Evolutionary conservation across 1,140 invertebrate genomes (phyloP), one percentile per base, ranked within the genome.

Genomic region (Fopius arisanus): DNA sequence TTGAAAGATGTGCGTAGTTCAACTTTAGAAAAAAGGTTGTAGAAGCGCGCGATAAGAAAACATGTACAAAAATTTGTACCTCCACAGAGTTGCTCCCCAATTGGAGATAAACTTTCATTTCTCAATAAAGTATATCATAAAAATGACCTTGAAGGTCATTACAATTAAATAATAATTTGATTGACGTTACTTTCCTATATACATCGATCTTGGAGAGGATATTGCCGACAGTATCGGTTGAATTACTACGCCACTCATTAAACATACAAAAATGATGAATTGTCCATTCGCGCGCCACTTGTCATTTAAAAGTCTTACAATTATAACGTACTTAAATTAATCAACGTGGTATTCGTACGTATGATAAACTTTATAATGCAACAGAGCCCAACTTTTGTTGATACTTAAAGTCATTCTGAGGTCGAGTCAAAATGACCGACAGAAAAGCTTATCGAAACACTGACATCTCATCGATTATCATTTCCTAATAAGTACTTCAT

Each of bases 291-390:
- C 74, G 37, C 66, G 67, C 71, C 51, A 21, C 59, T 63, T 48
- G 41, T 72, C 41, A 70, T 73, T 68, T 78, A 79, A 77, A 81
- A 78, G 77, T 80, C 77, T 82, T 80, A 81, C 73, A 10, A 70
- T 81, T 74, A 78, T 80, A 82, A 83, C 78, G 81, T 80, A 78
- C 76, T 81, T 84, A 83, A 81, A 81, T 71, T 82, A 83, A 84
- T 82, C 77, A 84, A 83, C 82, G 79, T 78, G 67, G 81, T 79
- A 68, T 73, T 79, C 75, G 78, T 82, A 82, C 77, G 74, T 81
- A 72, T 76, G 51, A 83, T 82, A 82, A 84, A 84, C 79, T 82
- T 82, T 83, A 81, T 81, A 83, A 82, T 78, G 75, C 76, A 83
- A 82, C 79, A 82, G 80, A 82, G 81, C 76, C 78, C 77, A 82